These are phyloP conservation scores for Drosophila triauraria DNA, from an alignment of 1,140 invertebrate genomes.

Conservation along the genomic window DNA sequence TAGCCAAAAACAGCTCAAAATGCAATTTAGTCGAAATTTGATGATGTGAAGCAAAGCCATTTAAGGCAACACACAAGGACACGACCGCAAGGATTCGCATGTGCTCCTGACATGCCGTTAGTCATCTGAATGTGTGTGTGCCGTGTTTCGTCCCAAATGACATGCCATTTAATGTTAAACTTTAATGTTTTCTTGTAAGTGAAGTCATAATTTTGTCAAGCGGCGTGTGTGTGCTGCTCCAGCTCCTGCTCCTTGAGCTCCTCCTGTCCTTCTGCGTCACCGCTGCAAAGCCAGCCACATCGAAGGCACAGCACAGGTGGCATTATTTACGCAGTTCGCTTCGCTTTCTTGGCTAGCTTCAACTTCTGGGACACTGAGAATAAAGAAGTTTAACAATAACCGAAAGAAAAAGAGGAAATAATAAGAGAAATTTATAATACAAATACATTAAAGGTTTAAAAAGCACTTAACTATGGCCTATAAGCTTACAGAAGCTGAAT, in stretches of 20 bases:
- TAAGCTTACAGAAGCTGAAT: neutral
- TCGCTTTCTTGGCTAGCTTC: slow-evolving; percentile 5
- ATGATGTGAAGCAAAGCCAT: slow-evolving; percentile 60
- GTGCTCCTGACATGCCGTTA: slow-evolving; percentile 50
- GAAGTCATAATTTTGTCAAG: slow-evolving; percentile 81
- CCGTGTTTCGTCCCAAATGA: slow-evolving; percentile 71
- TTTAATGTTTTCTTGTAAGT: slow-evolving; percentile 83
- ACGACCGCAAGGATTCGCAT: slow-evolving; percentile 47
- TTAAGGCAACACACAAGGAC: slow-evolving; percentile 38
- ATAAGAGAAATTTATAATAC: too few species aligned
- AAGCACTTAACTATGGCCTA: too few species aligned
- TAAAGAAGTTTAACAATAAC: too few species aligned
- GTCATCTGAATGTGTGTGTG: slow-evolving; percentile 48
- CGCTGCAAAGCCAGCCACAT: slow-evolving; percentile 19
- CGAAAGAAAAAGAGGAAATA: too few species aligned
- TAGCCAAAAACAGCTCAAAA: slow-evolving; percentile 33
- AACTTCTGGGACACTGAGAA: slow-evolving; percentile 1
- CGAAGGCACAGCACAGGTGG: slow-evolving; percentile 55
- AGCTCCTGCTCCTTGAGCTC: neutral
- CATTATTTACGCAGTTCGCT: slow-evolving; percentile 61
- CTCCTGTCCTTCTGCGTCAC: neutral
- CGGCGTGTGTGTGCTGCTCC: slow-evolving; percentile 19
- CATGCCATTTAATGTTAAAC: slow-evolving; percentile 84
- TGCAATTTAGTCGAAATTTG: slow-evolving; percentile 71
- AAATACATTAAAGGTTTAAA: too few species aligned